Evolutionary conservation across 2,797 vertebrate species (phyloP).

Genomic region (Pangasius larnaudii): DNA sequence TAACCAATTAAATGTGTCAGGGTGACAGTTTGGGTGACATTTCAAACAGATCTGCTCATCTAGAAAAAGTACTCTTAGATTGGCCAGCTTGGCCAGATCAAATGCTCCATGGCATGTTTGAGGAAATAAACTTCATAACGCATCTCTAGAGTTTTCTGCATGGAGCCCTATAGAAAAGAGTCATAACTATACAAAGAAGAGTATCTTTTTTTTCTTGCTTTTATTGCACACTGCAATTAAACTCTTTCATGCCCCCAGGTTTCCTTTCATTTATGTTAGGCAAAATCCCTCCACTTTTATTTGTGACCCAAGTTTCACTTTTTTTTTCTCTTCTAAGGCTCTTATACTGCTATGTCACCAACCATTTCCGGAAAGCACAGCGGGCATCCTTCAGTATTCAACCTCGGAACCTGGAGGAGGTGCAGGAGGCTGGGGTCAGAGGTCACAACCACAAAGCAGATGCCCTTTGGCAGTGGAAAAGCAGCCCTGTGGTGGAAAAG

Average conservation of each 20-base stretch:
- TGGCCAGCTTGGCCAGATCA: slow-evolving; percentile 31
- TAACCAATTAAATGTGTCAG: slow-evolving; percentile 51
- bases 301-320: too few species aligned
- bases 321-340: slow-evolving; percentile 66
- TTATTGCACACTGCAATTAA: neutral
- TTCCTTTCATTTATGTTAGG: neutral
- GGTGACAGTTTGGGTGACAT: slow-evolving; percentile 47
- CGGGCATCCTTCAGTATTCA: slow-evolving; percentile 78
- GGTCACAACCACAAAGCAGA: slow-evolving; percentile 27
- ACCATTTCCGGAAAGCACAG: slow-evolving; percentile 72
- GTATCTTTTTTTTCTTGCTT: neutral
- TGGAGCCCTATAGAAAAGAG: slow-evolving; percentile 9
- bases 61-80: slow-evolving; percentile 25
- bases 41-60: slow-evolving; percentile 44
- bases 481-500: slow-evolving; percentile 22
- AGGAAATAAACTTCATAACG: slow-evolving; percentile 42
- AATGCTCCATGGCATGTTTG: slow-evolving; percentile 33
- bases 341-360: slow-evolving; percentile 71
- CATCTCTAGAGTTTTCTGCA: slow-evolving; percentile 64
- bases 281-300: neutral
- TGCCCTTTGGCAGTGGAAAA: slow-evolving; percentile 46
- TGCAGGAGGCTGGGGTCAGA: slow-evolving; percentile 43
- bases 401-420: slow-evolving; percentile 63
- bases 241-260: neutral
- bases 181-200: slow-evolving; percentile 19